phyloP scores from a whole-genome alignment of 2,888 invertebrate genomes.

The Papilio protenor region DNA sequence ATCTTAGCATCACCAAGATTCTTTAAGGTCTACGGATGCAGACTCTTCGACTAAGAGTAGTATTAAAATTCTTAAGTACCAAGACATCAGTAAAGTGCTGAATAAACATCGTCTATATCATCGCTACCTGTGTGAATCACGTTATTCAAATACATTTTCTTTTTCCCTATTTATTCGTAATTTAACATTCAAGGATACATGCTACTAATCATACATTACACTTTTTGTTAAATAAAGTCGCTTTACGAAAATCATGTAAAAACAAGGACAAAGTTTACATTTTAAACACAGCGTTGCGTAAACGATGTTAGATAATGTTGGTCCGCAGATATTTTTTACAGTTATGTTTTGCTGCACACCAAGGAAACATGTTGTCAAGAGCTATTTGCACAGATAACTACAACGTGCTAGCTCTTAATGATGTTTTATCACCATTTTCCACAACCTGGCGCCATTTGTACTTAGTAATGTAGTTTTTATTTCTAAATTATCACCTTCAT shows the following conservation, averaged over 20 bases:
- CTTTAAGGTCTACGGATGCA: background rate
- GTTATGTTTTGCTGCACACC: constrained; percentile 15
- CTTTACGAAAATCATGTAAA: constrained; percentile 9
- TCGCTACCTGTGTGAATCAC: background rate
- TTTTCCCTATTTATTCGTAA: background rate
- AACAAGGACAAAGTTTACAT: constrained; percentile 1
- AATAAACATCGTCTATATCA: background rate
- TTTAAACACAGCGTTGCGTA: constrained; percentile 25
- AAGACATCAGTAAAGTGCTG: background rate
- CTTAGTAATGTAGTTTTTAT: background rate
- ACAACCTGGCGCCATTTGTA: background rate
- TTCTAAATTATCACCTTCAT: background rate
- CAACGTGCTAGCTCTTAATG: constrained; percentile 13
- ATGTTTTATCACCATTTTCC: constrained; percentile 5
- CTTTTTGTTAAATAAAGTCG: constrained; percentile 2
- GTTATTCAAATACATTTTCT: constrained; percentile 6
- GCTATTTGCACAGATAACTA: constrained; percentile 21
- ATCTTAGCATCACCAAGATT: background rate
- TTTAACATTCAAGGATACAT: background rate
- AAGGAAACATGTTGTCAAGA: background rate
- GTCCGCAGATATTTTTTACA: constrained; percentile 27
- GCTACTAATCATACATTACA: background rate
- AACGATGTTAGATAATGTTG: constrained; percentile 26
- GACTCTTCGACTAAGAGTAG: background rate
- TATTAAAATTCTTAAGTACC: background rate